Conservation (phyloP, 1,140 invertebrate genomes). For the Zaprionus gabonicus region DNA sequence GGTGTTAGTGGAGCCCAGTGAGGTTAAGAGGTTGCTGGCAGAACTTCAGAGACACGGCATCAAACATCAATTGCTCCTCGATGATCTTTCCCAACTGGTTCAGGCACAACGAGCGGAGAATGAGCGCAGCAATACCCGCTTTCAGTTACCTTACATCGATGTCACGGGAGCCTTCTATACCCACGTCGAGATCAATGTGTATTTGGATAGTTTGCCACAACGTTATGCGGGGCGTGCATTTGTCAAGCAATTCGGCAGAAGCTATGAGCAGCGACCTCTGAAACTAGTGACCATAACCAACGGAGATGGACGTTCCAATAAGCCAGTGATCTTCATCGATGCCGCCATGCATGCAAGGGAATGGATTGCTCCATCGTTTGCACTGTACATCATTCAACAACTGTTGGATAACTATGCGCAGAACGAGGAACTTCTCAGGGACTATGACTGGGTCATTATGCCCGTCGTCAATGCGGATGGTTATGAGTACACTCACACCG, state of each 20-base stretch:
- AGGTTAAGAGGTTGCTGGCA: conserved; percentile 52
- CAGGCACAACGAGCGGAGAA: conserved; percentile 53
- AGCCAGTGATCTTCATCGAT: conserved; percentile 86
- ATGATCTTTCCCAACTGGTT: conserved; percentile 66
- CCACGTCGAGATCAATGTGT: conserved; percentile 85
- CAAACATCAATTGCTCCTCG: conserved; percentile 65
- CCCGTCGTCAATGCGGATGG: conserved; percentile 86
- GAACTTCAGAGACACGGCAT: conserved; percentile 47
- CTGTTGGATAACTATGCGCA: conserved; percentile 86
- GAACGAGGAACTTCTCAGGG: conserved; percentile 82
- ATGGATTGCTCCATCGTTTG: conserved; percentile 89
- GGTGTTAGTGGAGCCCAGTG: conserved; percentile 80
- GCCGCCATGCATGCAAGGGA: conserved; percentile 89
- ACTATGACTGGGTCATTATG: conserved; percentile 87
- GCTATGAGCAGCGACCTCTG: conserved; percentile 85
- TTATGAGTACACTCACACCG: conserved; percentile 75
- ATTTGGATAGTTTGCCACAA: conserved; percentile 85
- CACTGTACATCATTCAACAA: conserved; percentile 87
- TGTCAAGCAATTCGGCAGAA: conserved; percentile 84
- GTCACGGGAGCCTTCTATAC: conserved; percentile 64
- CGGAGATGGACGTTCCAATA: conserved; percentile 72
- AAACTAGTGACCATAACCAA: conserved; percentile 86
- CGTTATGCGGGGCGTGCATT: conserved; percentile 84
- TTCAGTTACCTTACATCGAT: conserved; percentile 49
- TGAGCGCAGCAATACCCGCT: conserved; percentile 28